Conservation (phyloP, 2,888 invertebrate species). For the Cephus runcator region DNA sequence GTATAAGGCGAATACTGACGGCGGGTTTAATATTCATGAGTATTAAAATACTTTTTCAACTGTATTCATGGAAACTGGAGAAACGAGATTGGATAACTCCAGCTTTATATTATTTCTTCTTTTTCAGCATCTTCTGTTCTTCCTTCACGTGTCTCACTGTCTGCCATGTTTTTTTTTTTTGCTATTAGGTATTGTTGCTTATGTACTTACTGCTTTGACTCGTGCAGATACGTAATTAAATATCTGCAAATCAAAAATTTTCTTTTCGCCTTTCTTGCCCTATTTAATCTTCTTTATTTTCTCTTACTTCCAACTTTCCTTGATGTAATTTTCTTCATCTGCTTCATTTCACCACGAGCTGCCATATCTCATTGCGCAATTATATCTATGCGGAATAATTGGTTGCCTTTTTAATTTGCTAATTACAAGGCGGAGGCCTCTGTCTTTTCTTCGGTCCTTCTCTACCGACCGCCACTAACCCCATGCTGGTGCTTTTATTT, state of each 20-base stretch:
- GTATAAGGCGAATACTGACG: background rate
- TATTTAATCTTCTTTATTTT: background rate
- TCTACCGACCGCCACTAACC: background rate
- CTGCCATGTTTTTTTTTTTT: background rate
- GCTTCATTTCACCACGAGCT: background rate
- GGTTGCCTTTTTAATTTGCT: background rate
- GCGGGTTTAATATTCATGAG: conserved; percentile 1
- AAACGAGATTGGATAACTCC: conserved; percentile 18
- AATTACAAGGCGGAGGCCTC: background rate
- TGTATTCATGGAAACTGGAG: background rate
- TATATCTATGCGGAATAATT: background rate
- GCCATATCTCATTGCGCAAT: background rate
- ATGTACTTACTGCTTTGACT: background rate
- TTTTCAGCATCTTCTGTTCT: background rate
- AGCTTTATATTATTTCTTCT: background rate
- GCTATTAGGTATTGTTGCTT: background rate
- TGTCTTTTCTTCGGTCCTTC: background rate
- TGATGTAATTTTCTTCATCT: background rate
- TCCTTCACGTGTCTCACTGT: background rate
- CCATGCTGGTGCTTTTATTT: background rate
- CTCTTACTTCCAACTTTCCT: background rate
- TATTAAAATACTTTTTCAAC: background rate
- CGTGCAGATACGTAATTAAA: background rate
- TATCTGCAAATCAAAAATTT: background rate
- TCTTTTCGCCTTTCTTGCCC: background rate